These are phyloP conservation scores for Cyaniris semiargus DNA, from an alignment of 2,888 invertebrate genomes.

Conservation along the genomic window DNA sequence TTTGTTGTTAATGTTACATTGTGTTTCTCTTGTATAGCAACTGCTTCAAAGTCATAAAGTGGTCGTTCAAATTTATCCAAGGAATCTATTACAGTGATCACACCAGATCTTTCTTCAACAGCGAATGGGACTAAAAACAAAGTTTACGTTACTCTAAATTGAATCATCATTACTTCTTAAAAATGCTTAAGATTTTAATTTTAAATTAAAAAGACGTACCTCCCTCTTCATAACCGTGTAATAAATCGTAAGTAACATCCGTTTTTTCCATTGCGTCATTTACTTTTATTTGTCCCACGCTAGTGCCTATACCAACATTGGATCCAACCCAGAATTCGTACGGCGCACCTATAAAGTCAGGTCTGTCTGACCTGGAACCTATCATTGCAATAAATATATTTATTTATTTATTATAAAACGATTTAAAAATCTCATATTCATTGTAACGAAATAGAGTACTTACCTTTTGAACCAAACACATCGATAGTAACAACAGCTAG, in stretches of 20 bases:
- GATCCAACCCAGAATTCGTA: conserved; percentile 95
- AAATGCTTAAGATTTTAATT: not conserved
- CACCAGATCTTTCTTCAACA: conserved; percentile 92
- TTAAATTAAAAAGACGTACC: conserved; percentile 66
- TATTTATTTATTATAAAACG: not conserved
- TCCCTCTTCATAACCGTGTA: conserved; percentile 92
- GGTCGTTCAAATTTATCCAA: conserved; percentile 84
- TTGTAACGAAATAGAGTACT: conserved; percentile 24
- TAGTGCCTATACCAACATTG: conserved; percentile 91
- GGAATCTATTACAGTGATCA: conserved; percentile 90
- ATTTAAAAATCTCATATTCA: not conserved
- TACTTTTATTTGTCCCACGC: conserved; percentile 91
- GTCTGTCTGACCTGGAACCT: conserved; percentile 80
- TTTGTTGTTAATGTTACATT: conserved; percentile 88
- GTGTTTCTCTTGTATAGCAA: conserved; percentile 83
- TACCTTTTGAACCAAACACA: conserved; percentile 81
- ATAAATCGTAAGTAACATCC: conserved; percentile 86
- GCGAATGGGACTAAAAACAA: conserved; percentile 89
- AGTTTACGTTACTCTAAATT: not conserved
- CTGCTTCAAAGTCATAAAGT: conserved; percentile 90
- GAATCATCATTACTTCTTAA: not conserved
- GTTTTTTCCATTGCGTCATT: conserved; percentile 85
- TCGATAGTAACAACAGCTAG: conserved; percentile 92
- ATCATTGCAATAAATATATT: conserved; percentile 41
- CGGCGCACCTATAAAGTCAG: conserved; percentile 91